phyloP scores from a whole-genome alignment of 2,888 invertebrate species.

The Steromphala cineraria region DNA sequence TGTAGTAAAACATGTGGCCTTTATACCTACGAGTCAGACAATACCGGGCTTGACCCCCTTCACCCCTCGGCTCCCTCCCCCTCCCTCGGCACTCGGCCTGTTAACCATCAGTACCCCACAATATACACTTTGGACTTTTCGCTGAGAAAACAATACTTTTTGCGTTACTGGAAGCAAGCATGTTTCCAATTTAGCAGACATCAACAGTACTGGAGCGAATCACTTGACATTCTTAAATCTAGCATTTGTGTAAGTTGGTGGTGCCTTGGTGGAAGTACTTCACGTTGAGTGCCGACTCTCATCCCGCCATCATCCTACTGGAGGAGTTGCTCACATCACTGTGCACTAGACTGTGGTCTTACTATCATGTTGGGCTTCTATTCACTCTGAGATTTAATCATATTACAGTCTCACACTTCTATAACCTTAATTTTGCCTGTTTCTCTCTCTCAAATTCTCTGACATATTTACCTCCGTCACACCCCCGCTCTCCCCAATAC shows the following conservation, averaged over 20 bases:
- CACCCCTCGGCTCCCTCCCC: background rate
- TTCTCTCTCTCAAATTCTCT: no score
- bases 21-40: background rate
- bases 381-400: no score
- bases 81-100: background rate
- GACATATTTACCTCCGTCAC: no score
- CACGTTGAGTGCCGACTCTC: no score
- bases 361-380: no score
- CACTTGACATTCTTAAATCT: constrained; percentile 10
- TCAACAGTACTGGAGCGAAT: background rate
- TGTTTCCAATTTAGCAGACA: constrained; percentile 4
- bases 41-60: background rate
- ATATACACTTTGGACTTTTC: constrained; percentile 2
- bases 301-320: no score
- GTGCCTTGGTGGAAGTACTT: no score
- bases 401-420: no score
- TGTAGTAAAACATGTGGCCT: background rate
- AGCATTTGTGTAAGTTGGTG: background rate
- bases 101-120: background rate
- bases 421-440: no score
- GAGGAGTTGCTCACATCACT: no score
- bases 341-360: no score
- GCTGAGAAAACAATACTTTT: constrained; percentile 2
- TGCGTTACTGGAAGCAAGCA: background rate
- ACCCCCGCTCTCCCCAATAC: no score